Base-by-base conservation (phyloP, 2,113 vertebrate genomes). In the Barnardius zonarius region DNA sequence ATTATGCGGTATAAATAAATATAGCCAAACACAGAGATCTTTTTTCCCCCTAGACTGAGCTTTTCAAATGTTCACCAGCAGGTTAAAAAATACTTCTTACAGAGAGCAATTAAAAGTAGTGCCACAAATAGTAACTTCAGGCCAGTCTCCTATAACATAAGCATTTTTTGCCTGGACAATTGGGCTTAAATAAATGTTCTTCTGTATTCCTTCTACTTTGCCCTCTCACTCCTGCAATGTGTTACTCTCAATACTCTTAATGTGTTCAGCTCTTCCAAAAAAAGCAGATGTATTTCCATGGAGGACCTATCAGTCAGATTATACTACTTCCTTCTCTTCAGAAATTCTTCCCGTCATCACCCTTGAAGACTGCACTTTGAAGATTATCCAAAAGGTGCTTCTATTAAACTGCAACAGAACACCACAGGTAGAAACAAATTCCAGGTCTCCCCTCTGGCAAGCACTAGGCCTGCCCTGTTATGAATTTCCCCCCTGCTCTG, bases 1-100 rank as follows among this genome's bases (percentile, higher is more conserved):
- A 23, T 75, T 95, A 77, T 11, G 4, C 92, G 95, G 94, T 59
- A 74, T 55, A 97, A 97, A 96, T 84, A 96, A 72, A 84, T 90
- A 86, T 27, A 90, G 59, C 46, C 59, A 90, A 51, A 46, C 78
- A 76, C 5, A 74, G 77, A 97, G 97, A 74, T 74, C 64, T 79
- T 61, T 74, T 61, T 75, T 80, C 43, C 88, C 69, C 15, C 86
- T 43, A 90, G 64, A 85, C 43, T 72, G 59, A 57, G 33, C 17
- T 91, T 91, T 95, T 88, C 35, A 88, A 95, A 95, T 88, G 61
- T 83, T 96, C 94, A 66, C 44, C 72, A 95, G 13, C 10, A 91
- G 35, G 19, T 79, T 59, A 92, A 94, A 89, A 90, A 94, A 77
- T 48, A 8, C 16, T 59, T 93, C 78, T 92, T 61, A 87, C 4